phyloP scores from a whole-genome alignment of 1,140 invertebrate genomes.

The Solen grandis region DNA sequence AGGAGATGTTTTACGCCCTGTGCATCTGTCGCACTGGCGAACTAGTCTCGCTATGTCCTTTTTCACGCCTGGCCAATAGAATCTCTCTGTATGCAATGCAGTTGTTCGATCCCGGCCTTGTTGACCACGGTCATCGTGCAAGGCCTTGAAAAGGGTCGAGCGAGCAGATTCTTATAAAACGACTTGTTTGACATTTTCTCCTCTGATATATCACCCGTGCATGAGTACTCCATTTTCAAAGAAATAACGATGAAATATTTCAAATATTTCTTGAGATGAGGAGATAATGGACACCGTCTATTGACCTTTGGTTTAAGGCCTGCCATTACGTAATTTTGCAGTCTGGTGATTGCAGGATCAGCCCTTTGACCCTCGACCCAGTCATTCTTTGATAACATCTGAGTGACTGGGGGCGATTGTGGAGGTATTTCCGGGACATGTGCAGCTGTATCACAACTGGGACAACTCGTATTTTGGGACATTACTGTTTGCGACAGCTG shows the following conservation, averaged over 20 bases:
- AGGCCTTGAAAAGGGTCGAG: background rate
- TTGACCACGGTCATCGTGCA: no score
- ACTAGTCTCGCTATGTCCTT: background rate
- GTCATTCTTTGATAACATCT: background rate
- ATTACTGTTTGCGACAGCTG: background rate
- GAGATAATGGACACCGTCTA: background rate
- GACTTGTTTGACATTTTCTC: background rate
- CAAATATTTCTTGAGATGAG: background rate
- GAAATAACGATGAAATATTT: no score
- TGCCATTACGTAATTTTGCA: no score
- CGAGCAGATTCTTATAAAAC: background rate
- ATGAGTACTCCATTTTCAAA: background rate
- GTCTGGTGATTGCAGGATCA: no score
- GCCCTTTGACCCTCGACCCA: no score
- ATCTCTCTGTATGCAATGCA: background rate
- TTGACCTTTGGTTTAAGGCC: background rate
- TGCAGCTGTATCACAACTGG: background rate
- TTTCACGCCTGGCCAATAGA: background rate
- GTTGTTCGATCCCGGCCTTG: background rate
- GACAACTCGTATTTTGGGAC: background rate
- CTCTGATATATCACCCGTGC: background rate
- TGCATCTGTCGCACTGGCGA: background rate
- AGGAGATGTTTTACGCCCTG: conserved; percentile 6
- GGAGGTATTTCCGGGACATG: background rate
- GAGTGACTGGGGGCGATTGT: background rate